Percentiles rank a stretch among this genome's conserved stretches.
These are phyloP conservation scores for Troilus luridus DNA, from an alignment of 2,888 invertebrate genomes.

Conservation along the genomic window DNA sequence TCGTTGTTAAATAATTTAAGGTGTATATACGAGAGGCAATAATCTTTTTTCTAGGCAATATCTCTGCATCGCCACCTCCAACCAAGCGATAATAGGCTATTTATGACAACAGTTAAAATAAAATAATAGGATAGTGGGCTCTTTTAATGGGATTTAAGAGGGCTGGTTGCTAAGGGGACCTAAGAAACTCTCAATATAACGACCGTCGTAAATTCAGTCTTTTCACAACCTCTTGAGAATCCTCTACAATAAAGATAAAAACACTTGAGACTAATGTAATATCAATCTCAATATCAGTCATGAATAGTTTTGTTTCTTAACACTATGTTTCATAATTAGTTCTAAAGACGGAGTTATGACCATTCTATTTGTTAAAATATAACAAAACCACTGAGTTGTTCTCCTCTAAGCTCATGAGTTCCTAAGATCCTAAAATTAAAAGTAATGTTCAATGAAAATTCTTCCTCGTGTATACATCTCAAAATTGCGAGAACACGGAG, in stretches of 20 bases:
- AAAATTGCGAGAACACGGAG: no score
- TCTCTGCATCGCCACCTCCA: not conserved
- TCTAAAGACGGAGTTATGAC: no score
- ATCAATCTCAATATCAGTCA: not conserved
- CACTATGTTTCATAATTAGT: no score
- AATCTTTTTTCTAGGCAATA: not conserved
- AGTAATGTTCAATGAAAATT: no score
- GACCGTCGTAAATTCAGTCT: not conserved
- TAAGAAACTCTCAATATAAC: not conserved
- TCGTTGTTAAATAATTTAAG: not conserved
- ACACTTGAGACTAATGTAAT: not conserved
- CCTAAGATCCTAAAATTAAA: no score
- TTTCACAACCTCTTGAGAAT: not conserved
- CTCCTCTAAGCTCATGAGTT: no score
- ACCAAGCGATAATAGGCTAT: not conserved
- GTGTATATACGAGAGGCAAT: not conserved
- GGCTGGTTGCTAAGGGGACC: not conserved
- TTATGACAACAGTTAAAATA: conserved; percentile 13
- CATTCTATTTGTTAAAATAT: no score
- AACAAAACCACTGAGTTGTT: no score
- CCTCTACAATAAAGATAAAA: not conserved
- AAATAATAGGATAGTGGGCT: not conserved
- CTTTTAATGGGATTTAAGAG: conserved; percentile 21
- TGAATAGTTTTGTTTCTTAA: not conserved
- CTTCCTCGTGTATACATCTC: no score